These are phyloP conservation scores for Pogonomyrmex californicus DNA, from an alignment of 1,140 invertebrate species.

Conservation along the genomic window DNA sequence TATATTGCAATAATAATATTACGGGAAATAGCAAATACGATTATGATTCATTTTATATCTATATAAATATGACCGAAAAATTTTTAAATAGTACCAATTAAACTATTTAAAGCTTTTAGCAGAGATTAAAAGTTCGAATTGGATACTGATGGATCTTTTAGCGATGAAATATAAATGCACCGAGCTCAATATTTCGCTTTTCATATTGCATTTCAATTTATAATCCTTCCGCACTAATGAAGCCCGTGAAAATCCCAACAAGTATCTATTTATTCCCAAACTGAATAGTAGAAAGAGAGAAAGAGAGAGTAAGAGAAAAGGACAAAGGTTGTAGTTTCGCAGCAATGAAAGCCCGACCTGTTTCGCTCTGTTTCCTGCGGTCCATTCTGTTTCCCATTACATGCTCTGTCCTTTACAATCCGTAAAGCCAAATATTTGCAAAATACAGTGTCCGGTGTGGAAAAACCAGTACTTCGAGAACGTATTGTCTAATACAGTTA, in stretches of 20 bases:
- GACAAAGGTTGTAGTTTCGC: conserved; percentile 53
- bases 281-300: conserved; percentile 1
- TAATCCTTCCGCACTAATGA: conserved; percentile 46
- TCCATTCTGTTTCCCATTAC: conserved; percentile 60
- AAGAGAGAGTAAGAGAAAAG: conserved; percentile 2
- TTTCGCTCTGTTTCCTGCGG: conserved; percentile 46
- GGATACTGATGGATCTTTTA: conserved; percentile 29
- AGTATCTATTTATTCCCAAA: conserved; percentile 47
- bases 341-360: conserved; percentile 37
- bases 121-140: conserved; percentile 28
- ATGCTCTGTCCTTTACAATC: conserved; percentile 51
- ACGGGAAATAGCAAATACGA: neutral
- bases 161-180: conserved; percentile 26
- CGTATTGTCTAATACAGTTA: conserved; percentile 4
- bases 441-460: conserved; percentile 40
- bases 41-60: neutral
- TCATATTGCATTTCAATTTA: conserved; percentile 32
- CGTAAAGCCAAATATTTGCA: conserved; percentile 62
- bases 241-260: conserved; percentile 50
- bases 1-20: neutral
- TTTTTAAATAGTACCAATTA: conserved; percentile 30
- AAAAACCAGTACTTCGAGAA: conserved; percentile 33
- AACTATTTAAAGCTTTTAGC: conserved; percentile 46
- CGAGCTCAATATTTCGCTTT: conserved; percentile 4
- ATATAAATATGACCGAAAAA: conserved; percentile 8